Conservation (phyloP, 2,113 vertebrate genomes). For the Pseudorhombus dupliciocellatus region DNA sequence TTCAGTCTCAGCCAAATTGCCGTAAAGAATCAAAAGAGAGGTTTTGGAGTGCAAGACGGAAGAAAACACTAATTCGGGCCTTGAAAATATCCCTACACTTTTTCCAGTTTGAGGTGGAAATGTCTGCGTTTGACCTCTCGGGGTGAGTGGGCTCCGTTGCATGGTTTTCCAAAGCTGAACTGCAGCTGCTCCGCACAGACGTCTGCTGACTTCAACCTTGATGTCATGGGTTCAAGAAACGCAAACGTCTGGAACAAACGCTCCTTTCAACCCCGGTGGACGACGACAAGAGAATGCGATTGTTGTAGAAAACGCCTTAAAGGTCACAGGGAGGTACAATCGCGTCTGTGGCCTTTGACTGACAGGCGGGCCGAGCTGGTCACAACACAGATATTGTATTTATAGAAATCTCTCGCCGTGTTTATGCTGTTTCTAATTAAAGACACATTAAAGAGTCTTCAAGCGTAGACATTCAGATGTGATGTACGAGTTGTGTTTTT, state of each 20-base stretch:
- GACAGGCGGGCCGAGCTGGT: not conserved
- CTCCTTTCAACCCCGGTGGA: slow-evolving; percentile 40
- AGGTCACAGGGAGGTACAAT: not conserved
- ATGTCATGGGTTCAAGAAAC: slow-evolving; percentile 48
- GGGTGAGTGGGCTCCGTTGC: not conserved
- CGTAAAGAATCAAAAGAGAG: slow-evolving; percentile 14
- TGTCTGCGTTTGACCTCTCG: not conserved
- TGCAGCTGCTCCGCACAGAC: slow-evolving; percentile 7
- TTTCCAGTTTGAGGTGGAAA: not conserved
- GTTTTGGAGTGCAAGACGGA: not conserved
- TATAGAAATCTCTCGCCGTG: not conserved
- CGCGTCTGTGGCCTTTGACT: too few species aligned
- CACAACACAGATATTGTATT: not conserved
- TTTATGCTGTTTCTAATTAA: not conserved
- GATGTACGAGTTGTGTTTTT: too few species aligned
- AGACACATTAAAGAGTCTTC: not conserved
- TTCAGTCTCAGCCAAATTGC: slow-evolving; percentile 10
- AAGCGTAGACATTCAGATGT: not conserved
- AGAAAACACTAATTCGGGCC: not conserved
- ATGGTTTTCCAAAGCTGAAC: not conserved
- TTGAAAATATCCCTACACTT: not conserved
- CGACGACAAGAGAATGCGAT: slow-evolving; percentile 24
- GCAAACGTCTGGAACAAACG: slow-evolving; percentile 49
- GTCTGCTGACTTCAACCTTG: slow-evolving; percentile 51
- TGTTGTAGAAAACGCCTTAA: not conserved